Base-by-base conservation (phyloP, 2,797 vertebrate species). In the Neomorphus geoffroyi region DNA sequence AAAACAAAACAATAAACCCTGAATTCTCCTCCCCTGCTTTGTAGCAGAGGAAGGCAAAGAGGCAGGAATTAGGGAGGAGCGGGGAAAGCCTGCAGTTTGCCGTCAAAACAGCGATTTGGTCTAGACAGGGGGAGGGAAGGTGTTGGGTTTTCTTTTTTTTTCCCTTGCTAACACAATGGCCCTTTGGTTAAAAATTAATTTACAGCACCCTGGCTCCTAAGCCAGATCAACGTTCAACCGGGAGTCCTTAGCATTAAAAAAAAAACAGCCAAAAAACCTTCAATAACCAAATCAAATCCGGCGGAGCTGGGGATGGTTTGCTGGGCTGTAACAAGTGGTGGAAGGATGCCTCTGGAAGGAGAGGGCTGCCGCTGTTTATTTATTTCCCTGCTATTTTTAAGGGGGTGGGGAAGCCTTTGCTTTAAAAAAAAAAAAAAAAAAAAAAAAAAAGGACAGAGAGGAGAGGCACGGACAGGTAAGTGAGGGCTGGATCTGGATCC, bases 111-210 rank as follows among this genome's bases (percentile, higher is more conserved):
- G 67, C 50, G 79, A 62, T 72, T 93, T 66, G 60, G 89, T 93
- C 95, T 94, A 93, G 95, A 92, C 88, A 66, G 51, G 46, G 69
- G 81, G 67, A 75, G 92, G 91, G 89, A 89, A 75, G 64, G 51
- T 43, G 58, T 3, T 17, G 8, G 18, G 33, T 18, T 64, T 7
- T 43, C 39, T 41, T 41, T 41, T 37, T 56, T 48, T 46, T 28
- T 11, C 18, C 8, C 61, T 58, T 9, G 12, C 45, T 60, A 58
- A 46, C 81, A 84, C 81, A 91, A 94, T 67, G 66, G 27, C 45
- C 62, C 70, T 61, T 51, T n/a, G 72, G 90, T 94, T 95, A 94
- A 96, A 95, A 91, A 94, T 92, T 94, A 92, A 91, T 92, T 71
- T 58, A 35, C 45, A 62, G 45, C 69, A 37, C 70, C 62, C n/a